A percentile compares a stretch with the other conserved stretches of the same genome.
These are phyloP conservation scores for Solenopsis invicta DNA, from an alignment of 1,140 invertebrate species.

Conservation along the genomic window DNA sequence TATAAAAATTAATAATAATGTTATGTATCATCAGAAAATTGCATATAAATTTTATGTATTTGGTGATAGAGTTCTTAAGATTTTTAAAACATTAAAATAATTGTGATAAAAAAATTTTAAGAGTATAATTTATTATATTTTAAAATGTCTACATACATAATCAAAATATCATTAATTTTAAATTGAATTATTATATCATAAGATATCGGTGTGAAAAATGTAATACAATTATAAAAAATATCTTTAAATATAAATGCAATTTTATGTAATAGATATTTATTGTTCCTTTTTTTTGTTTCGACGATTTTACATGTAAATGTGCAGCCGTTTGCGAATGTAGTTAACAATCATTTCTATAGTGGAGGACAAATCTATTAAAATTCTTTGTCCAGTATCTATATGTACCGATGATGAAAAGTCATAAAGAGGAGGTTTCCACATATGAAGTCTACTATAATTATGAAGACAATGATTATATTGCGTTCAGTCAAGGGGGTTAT, in stretches of 20 bases:
- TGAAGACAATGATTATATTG: neutral
- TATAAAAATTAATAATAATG: neutral
- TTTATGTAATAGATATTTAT: neutral
- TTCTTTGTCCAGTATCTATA: neutral
- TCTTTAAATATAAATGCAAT: neutral
- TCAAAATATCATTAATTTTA: neutral
- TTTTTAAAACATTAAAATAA: neutral
- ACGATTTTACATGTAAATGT: neutral
- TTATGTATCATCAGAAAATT: neutral
- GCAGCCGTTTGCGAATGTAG: neutral
- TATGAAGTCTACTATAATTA: conserved; percentile 15
- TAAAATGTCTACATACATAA: neutral
- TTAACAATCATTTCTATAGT: neutral
- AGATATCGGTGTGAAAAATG: neutral
- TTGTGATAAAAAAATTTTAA: neutral
- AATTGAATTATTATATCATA: neutral
- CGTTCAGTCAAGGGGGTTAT: conserved; percentile 10
- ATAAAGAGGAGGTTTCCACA: neutral
- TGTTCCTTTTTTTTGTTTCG: neutral
- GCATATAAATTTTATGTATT: neutral
- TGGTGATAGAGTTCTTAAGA: neutral
- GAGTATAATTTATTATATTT: neutral
- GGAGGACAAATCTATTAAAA: conserved; percentile 28
- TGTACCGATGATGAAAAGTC: conserved; percentile 9
- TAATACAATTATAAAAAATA: neutral